Percentiles rank a stretch among this genome's conserved stretches.
These are phyloP conservation scores for Sebastes minor DNA, from an alignment of 2,797 vertebrate genomes.

Conservation along the genomic window DNA sequence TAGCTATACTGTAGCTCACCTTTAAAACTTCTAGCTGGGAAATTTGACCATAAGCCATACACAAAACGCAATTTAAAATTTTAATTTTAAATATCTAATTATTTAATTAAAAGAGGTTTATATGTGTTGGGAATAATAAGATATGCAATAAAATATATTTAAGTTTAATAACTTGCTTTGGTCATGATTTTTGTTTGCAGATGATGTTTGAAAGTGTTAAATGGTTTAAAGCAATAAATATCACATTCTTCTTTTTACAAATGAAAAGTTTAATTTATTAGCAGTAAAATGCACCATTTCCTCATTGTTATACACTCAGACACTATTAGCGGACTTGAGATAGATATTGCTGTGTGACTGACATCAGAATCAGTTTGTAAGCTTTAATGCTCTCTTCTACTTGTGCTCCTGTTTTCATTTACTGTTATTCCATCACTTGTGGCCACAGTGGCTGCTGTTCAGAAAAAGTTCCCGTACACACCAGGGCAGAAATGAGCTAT, in stretches of 20 bases:
- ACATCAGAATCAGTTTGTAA: not conserved
- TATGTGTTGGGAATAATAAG: not conserved
- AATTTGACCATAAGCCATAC: constrained; percentile 12
- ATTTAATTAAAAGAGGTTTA: not conserved
- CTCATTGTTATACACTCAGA: not conserved
- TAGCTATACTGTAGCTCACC: not conserved
- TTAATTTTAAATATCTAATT: constrained; percentile 18
- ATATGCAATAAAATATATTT: constrained; percentile 34
- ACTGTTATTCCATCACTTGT: not conserved
- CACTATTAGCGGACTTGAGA: not conserved
- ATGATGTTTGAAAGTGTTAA: not conserved
- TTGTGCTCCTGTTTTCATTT: not conserved
- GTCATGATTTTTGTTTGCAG: not conserved
- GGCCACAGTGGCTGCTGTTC: not conserved
- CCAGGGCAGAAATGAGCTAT: not conserved
- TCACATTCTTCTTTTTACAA: not conserved
- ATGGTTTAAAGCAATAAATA: not conserved
- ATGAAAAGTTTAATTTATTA: not conserved
- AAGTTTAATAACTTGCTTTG: not conserved
- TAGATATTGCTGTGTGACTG: not conserved
- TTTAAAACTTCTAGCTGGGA: not conserved
- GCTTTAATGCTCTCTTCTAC: not conserved
- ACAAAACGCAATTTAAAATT: not conserved
- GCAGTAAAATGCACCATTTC: not conserved
- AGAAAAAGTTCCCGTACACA: not conserved